Percentiles rank a stretch among this genome's conserved stretches.
phyloP scores from a whole-genome alignment of 2,113 vertebrate species.

The Halcyon malimbica region DNA sequence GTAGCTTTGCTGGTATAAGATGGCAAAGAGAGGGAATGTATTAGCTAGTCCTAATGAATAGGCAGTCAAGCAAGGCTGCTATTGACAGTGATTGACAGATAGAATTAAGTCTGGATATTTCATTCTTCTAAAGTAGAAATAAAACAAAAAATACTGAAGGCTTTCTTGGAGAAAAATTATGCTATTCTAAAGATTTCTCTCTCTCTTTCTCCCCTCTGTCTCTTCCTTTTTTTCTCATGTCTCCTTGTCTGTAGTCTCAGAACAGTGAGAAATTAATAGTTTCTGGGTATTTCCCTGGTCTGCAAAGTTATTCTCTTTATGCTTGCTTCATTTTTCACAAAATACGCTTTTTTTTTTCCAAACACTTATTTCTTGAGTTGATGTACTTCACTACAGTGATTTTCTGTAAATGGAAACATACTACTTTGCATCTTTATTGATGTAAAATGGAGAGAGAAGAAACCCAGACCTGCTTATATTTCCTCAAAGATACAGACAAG shows the following conservation, averaged over 20 bases:
- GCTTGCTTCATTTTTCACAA: not conserved
- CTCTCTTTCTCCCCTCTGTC: rapidly evolving
- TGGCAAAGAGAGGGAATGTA: not conserved
- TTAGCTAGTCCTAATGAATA: constrained; percentile 2
- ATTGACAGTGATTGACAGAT: not conserved
- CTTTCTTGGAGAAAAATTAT: not conserved
- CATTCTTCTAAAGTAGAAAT: constrained; percentile 2
- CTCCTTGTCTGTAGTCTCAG: not conserved
- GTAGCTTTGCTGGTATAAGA: not conserved
- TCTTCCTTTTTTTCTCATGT: not conserved
- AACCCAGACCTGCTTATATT: not conserved
- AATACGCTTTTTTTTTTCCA: not conserved
- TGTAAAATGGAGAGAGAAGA: not conserved
- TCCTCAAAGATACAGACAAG: not conserved
- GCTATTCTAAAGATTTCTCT: not conserved
- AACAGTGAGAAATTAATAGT: not conserved
- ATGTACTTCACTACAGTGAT: not conserved
- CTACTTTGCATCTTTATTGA: not conserved
- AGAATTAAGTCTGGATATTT: not conserved
- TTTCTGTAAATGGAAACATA: not conserved
- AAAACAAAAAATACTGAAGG: not conserved
- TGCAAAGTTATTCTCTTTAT: not conserved
- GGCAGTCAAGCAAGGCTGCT: not conserved
- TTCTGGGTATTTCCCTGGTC: not conserved
- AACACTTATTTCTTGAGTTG: not conserved